These are phyloP conservation scores for Tenthredo notha DNA, from an alignment of 2,888 invertebrate genomes.

Conservation along the genomic window DNA sequence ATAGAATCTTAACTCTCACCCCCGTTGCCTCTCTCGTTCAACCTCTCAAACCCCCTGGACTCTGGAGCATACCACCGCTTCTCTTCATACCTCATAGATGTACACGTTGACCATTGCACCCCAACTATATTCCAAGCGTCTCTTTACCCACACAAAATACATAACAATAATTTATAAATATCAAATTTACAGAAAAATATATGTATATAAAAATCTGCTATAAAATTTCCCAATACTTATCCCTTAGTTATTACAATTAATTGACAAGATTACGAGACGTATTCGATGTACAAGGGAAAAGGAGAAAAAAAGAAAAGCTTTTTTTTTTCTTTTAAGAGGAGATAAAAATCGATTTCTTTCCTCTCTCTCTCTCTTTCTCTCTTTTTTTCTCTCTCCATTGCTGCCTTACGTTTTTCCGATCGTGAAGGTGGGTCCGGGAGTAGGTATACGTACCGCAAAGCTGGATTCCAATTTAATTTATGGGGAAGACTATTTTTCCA, in stretches of 20 bases:
- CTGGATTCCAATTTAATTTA: conserved; percentile 67
- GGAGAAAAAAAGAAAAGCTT: not conserved
- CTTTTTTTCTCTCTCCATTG: not conserved
- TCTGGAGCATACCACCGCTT: conserved; percentile 36
- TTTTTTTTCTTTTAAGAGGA: not conserved
- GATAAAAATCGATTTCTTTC: conserved; percentile 14
- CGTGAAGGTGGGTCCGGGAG: not conserved
- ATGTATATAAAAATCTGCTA: not conserved
- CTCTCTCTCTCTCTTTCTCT: not conserved
- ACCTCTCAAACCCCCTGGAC: conserved; percentile 57
- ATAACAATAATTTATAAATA: conserved; percentile 76
- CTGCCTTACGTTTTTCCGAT: conserved; percentile 4
- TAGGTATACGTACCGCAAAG: conserved; percentile 56
- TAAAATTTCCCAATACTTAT: not conserved
- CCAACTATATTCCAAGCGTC: not conserved
- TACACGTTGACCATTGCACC: conserved; percentile 67
- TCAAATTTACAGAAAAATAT: conserved; percentile 65
- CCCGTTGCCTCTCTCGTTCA: conserved; percentile 28
- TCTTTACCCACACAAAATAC: not conserved
- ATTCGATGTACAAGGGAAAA: not conserved
- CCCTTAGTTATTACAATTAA: not conserved
- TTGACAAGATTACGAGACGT: not conserved
- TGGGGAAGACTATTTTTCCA: conserved; percentile 67
- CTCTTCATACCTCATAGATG: conserved; percentile 41
- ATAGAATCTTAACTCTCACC: conserved; percentile 76